Base-by-base conservation (phyloP, 1,140 invertebrate genomes). In the Panulirus ornatus region DNA sequence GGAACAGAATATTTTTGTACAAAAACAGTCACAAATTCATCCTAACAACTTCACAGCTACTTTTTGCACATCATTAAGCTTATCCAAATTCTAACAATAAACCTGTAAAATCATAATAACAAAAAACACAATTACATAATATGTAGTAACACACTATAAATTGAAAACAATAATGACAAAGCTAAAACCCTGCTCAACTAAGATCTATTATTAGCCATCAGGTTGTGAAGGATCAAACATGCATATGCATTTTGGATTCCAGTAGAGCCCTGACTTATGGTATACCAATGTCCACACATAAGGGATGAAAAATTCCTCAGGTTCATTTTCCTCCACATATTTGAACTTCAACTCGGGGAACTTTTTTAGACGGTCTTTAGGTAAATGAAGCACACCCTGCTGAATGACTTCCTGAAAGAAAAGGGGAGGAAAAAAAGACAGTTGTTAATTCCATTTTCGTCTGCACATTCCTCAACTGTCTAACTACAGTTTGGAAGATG, bases 221-320 rank as follows among this genome's bases (percentile, higher is more conserved):
- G 87, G 87, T 34, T 89, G 87, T 22, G 87, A 75, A 27, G 91
- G 91, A 70, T 92, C 91, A 84, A 92, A 91, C 54, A 92, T 90
- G 40, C 78, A 71, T 3, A 92, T 91, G 58, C 78, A 84, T 11
- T 84, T 91, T 16, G 94, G 92, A 91, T 93, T 96, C 96, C 97
- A 98, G 94, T 97, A 96, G 30, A 99, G 95, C 63, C 96, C 95
- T 0, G 97, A 97, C 92, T 96, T 96, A 92, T 96, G 95, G 92
- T 95, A 97, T 38, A 98, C 97, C 75, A 99, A 95, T 16, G 97
- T 97, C 99, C 99, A 99, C 54, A 99, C 97, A 94, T 99, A 99
- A 11, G 99, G 99, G 93, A 99, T 98, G 94, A 99, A 99, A 95
- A 99, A 99, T 93, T 99, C 98, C 94, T 99, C 98, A 0, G 99